Percentiles rank a stretch among this genome's conserved stretches.
Evolutionary conservation across 1,140 invertebrate genomes (phyloP).

Genomic region (Drosophila novamexicana): DNA sequence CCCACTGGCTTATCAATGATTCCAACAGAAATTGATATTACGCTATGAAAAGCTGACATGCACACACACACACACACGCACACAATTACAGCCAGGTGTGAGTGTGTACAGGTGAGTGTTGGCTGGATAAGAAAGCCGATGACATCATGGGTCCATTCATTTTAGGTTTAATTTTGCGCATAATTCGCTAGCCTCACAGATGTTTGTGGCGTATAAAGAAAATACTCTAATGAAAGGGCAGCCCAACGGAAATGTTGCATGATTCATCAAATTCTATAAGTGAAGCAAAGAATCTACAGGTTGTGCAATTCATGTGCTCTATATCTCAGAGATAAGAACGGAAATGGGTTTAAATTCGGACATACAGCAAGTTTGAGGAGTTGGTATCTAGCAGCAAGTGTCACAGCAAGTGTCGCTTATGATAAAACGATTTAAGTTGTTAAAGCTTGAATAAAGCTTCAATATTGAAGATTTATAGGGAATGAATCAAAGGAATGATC

Average conservation of each 20-base stretch:
- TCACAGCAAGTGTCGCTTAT: too few relatives aligned
- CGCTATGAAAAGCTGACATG: constrained; percentile 21
- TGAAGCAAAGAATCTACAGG: background rate
- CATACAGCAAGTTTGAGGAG: too few relatives aligned
- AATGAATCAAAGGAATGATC: background rate
- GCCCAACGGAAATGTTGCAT: background rate
- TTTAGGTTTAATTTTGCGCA: constrained; percentile 12
- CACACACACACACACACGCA: background rate
- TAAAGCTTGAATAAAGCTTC: too few relatives aligned
- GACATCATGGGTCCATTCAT: constrained; percentile 64
- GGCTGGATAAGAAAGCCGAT: constrained; percentile 38
- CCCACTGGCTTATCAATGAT: constrained; percentile 47
- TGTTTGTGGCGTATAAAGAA: constrained; percentile 7
- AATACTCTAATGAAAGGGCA: background rate
- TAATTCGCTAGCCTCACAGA: constrained; percentile 5
- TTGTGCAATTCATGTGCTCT: background rate
- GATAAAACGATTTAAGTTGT: too few relatives aligned
- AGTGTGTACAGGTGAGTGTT: background rate
- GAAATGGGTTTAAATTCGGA: too few relatives aligned
- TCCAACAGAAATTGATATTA: constrained; percentile 30
- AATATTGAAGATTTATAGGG: too few relatives aligned
- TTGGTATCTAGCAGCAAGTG: too few relatives aligned
- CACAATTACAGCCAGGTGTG: background rate
- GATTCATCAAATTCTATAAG: background rate
- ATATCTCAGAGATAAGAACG: background rate